Evolutionary conservation across 2,113 vertebrate genomes (phyloP).

Genomic region (Copsychus sechellarum): DNA sequence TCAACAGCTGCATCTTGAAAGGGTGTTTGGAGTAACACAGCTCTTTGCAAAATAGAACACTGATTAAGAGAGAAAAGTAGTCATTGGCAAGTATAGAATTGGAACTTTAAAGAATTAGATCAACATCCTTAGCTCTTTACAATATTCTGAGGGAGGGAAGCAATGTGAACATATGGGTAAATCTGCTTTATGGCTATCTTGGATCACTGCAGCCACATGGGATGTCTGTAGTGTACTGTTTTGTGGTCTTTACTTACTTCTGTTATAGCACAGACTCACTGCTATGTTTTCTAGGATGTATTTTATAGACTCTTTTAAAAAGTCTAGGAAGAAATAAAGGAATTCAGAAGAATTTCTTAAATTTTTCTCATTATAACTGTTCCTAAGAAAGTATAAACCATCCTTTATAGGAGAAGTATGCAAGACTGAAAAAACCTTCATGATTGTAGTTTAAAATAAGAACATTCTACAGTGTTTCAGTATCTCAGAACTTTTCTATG

Average conservation of each 20-base stretch:
- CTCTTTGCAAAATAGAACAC: background rate
- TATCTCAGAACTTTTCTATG: background rate
- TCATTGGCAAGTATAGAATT: background rate
- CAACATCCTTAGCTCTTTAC: background rate
- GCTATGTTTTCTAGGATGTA: conserved; percentile 5
- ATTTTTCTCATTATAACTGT: background rate
- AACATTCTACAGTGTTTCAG: background rate
- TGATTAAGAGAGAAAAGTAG: background rate
- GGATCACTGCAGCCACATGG: background rate
- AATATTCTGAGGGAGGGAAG: background rate
- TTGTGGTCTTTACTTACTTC: background rate
- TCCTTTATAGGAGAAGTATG: background rate
- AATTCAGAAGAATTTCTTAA: background rate
- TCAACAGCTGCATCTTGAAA: conserved; percentile 18
- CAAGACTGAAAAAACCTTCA: background rate
- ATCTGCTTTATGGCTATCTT: background rate
- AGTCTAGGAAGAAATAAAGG: background rate
- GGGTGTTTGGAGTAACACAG: background rate
- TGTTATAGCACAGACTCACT: background rate
- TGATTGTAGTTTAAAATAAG: background rate
- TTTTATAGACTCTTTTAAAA: conserved; percentile 6
- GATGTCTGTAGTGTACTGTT: background rate
- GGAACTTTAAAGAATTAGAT: background rate
- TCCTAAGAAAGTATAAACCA: background rate
- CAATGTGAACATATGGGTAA: background rate